A percentile compares a stretch with the other conserved stretches of the same genome.
Conservation (phyloP, 2,113 vertebrate species). For the Todiramphus saurophagus region DNA sequence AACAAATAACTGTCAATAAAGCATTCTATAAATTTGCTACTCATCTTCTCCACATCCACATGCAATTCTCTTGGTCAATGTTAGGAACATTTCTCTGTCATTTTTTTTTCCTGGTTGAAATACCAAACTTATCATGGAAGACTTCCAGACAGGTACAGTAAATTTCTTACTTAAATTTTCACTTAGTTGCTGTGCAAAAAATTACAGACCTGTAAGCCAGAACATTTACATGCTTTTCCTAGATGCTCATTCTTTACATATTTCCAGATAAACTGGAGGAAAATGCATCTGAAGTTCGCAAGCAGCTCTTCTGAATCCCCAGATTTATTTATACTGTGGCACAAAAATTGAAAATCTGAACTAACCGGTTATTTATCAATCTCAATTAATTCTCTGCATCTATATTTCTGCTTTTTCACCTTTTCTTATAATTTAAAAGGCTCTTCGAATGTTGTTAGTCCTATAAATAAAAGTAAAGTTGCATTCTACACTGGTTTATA, state of each 20-base stretch:
- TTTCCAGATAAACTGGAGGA: background rate
- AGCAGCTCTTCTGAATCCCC: background rate
- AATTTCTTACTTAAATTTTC: background rate
- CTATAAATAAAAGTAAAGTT: background rate
- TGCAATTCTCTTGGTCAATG: background rate
- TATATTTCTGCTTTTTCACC: background rate
- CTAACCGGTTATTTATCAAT: background rate
- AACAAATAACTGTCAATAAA: background rate
- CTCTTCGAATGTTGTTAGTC: background rate
- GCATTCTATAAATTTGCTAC: background rate
- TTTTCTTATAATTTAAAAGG: background rate
- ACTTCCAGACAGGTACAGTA: background rate
- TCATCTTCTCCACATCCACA: background rate
- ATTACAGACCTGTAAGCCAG: background rate
- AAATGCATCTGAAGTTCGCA: background rate
- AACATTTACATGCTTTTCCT: background rate
- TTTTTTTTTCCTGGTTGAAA: background rate
- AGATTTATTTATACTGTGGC: background rate
- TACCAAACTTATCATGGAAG: background rate
- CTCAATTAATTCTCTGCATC: background rate
- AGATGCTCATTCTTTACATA: background rate
- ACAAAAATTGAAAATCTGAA: background rate
- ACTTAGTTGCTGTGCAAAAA: background rate
- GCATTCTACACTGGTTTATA: background rate
- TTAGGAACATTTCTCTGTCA: background rate